Conservation (phyloP, 2,797 vertebrate genomes). For the Oreortyx pictus region DNA sequence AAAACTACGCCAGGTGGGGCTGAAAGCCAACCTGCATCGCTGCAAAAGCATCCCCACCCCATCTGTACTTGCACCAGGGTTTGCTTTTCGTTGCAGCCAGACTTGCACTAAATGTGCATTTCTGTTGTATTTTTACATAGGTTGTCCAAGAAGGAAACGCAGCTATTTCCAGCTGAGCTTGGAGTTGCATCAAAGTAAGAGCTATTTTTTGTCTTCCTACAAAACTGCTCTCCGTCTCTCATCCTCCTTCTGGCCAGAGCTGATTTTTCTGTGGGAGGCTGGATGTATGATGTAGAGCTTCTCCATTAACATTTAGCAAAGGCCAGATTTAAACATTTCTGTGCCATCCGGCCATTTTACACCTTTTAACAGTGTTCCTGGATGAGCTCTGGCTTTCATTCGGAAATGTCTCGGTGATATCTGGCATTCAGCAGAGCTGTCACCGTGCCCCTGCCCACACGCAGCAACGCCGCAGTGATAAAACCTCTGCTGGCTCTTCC, state of each 20-base stretch:
- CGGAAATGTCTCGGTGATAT: neutral
- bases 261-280: neutral
- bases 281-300: neutral
- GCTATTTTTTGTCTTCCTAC: neutral
- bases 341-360: neutral
- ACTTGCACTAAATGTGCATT: neutral
- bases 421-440: neutral
- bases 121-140: neutral
- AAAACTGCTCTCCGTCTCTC: neutral
- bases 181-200: neutral
- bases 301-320: slow-evolving; percentile 25
- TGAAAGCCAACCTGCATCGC: rapidly evolving
- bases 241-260: neutral
- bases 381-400: slow-evolving; percentile 16
- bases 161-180: neutral
- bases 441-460: neutral
- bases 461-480: neutral
- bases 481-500: slow-evolving; percentile 4
- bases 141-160: neutral
- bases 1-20: neutral
- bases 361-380: slow-evolving; percentile 5
- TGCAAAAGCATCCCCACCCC: neutral
- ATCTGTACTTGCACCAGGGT: rapidly evolving
- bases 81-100: neutral
- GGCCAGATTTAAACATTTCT: slow-evolving; percentile 13